Base-by-base conservation (phyloP, 2,797 vertebrate species). In the Lophotriccus pileatus region DNA sequence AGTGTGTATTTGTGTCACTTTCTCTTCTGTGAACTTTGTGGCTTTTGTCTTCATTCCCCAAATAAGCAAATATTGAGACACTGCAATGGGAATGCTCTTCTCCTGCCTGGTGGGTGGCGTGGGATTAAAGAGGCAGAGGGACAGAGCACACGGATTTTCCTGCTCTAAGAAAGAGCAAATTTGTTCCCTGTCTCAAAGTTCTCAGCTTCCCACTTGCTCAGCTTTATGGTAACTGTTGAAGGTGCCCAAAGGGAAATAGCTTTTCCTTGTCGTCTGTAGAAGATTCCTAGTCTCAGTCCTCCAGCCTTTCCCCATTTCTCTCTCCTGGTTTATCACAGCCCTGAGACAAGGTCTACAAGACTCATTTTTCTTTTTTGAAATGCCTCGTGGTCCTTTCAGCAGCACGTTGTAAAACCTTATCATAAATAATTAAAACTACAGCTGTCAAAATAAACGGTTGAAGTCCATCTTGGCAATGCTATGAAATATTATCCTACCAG, bases 351-450 rank as follows among this genome's bases (percentile, higher is more conserved):
- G 21, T 66, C 53, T 41, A 39, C 19, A n/a, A 62, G 62, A 8
- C 47, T 75, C 47, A 25, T 80, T 50, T 8, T 69, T 43, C 22
- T 34, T 72, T 63, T 62, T 17, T 83, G 43, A 87, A 93, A 86
- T 52, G 9, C 56, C 70, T 89, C 1, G 1, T 76, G 86, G 60
- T 60, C 47, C 44, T 80, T 89, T 95, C 68, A 87, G 44, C 79
- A 77, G 70, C 81, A 73, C 43, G 9, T 43, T 90, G 85, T 78
- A 92, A 87, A 94, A 73, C 60, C 55, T 41, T 47, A 84, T 30
- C 27, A 41, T 85, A 79, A 96, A 96, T 93, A 92, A 97, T 95
- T 94, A 94, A 91, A 96, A 73, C 70, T 76, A 84, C 91, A 93
- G 77, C 94, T 95, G 94, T 92, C 96, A 91, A 93, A 96, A 90